A percentile compares a stretch with the other conserved stretches of the same genome.
Conservation (phyloP, 1,140 invertebrate genomes). For the Drosophila sturtevanti region DNA sequence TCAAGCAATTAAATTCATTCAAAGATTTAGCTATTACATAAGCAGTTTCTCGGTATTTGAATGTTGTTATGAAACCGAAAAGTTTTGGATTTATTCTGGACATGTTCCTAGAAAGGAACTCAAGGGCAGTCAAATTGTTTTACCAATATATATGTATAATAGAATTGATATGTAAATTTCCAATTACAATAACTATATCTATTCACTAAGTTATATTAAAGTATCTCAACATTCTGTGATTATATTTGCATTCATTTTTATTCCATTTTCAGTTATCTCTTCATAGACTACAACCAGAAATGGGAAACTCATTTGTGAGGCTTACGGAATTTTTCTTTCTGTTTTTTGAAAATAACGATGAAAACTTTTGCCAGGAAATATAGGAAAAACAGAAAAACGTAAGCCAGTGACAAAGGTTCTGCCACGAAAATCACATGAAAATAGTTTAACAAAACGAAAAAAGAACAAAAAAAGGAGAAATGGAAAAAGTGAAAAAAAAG, state of each 20-base stretch:
- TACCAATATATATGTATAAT: no score
- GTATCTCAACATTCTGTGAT: no score
- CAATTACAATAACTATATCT: no score
- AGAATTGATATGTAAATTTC: no score
- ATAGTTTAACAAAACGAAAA: not conserved
- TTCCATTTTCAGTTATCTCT: not conserved
- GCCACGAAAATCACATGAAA: constrained; percentile 9
- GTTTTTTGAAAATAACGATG: constrained; percentile 17
- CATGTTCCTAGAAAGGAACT: no score
- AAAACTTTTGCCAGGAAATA: constrained; percentile 8
- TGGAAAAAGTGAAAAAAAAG: constrained; percentile 18
- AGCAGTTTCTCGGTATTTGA: no score
- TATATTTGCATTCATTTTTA: not conserved
- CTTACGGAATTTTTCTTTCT: not conserved
- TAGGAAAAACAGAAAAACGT: constrained; percentile 40
- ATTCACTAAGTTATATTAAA: no score
- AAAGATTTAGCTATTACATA: no score
- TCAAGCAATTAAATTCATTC: no score
- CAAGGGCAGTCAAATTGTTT: no score
- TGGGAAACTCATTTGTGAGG: constrained; percentile 17
- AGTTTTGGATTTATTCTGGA: no score
- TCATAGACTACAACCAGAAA: not conserved
- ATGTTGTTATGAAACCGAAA: no score
- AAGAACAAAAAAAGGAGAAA: not conserved
- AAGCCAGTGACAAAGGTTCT: constrained; percentile 57